phyloP scores from a whole-genome alignment of 2,113 vertebrate species.

The Microcebus ravelobensis region DNA sequence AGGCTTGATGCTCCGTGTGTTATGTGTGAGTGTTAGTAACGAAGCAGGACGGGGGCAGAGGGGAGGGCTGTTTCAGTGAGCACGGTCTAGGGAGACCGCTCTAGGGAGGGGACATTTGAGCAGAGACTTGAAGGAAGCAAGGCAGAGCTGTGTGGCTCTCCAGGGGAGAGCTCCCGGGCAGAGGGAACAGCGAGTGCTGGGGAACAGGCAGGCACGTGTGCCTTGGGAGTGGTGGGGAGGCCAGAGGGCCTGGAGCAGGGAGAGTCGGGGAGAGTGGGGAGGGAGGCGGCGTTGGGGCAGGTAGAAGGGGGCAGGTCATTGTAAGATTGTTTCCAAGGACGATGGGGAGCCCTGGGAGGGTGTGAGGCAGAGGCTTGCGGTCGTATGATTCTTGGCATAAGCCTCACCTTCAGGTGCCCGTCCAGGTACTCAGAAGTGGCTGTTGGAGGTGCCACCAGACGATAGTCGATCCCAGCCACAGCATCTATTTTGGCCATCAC shows the following conservation, averaged over 20 bases:
- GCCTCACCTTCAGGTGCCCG: slow-evolving; percentile 81
- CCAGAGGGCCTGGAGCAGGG: neutral
- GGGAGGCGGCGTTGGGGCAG: too few relatives aligned
- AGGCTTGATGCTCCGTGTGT: neutral
- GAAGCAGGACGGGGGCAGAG: neutral
- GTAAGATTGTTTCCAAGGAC: neutral
- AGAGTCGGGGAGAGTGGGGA: too few relatives aligned
- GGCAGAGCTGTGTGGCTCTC: neutral
- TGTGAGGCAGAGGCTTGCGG: neutral
- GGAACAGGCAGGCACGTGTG: rapidly evolving
- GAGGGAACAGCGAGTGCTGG: neutral
- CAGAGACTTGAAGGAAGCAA: neutral
- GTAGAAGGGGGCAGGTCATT: neutral
- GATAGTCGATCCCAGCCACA: slow-evolving; percentile 79
- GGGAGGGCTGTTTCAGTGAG: neutral
- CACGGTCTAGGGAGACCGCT: neutral
- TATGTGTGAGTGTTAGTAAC: neutral
- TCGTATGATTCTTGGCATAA: rapidly evolving
- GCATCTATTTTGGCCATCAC: slow-evolving; percentile 80
- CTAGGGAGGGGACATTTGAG: neutral
- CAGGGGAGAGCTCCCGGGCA: neutral
- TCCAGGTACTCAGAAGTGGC: slow-evolving; percentile 64
- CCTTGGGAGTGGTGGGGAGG: neutral
- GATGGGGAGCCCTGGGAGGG: neutral
- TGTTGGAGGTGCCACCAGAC: slow-evolving; percentile 76